Base-by-base conservation (phyloP, 2,797 vertebrate genomes). In the Tokudaia tokunoshimensis region DNA sequence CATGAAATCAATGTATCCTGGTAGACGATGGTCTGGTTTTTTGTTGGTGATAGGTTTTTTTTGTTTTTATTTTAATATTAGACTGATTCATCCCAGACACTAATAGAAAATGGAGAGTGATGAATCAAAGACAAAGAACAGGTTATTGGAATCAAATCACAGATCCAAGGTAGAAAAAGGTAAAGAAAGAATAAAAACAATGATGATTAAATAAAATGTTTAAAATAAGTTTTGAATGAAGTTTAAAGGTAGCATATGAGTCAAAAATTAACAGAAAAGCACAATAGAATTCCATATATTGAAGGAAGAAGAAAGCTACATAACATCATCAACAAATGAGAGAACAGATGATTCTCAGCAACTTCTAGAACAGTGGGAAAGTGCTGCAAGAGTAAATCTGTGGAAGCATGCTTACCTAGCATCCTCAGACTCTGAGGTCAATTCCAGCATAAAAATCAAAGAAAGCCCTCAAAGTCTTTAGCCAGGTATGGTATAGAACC, bases 251-350 rank as follows among this genome's bases (percentile, higher is more conserved):
- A 82, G 34, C 29, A 75, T 8, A 70, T n/a, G 6, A 88, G 82
- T 70, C 41, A 79, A 89, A 97, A 91, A 41, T 3, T 81, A 31
- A 88, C 3, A 91, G 85, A 89, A 87, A 90, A 24, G 14, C 47
- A 87, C 63, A 97, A 59, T 55, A 63, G 22, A 84, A 90, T 87
- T 7, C 24, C 14, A 87, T 70, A 17, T 83, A 82, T 57, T 79
- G 41, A 90, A 78, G 8, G 41, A 11, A 93, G 6, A 65, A 6
- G 0, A 79, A 80, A 92, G 44, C 13, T 75, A 31, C 15, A 84
- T 34, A 80, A 72, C 83, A 8, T 87, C 65, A 34, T 24, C 22
- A 15, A 67, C 37, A 91, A 84, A 87, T 57, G 52, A 95, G 24
- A 70, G 20, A 84, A 84, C 9, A 57, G 31, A 81, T 2, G 0